Conservation (phyloP, 92 coral and sea anemone genomes). For the Parazoanthus swiftii region DNA sequence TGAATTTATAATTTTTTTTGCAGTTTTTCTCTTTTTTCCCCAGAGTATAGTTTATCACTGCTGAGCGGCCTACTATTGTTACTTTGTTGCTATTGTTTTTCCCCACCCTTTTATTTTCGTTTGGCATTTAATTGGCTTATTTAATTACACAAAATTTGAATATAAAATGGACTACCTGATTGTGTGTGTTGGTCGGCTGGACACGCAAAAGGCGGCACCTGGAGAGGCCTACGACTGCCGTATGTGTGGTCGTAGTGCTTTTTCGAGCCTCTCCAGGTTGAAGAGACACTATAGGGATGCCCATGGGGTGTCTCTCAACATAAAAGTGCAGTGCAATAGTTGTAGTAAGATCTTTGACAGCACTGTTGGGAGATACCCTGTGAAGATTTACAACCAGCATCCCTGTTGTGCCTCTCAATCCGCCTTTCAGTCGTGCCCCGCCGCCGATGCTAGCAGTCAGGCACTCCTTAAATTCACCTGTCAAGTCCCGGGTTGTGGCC, state of each 20-base stretch:
- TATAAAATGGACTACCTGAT: neutral
- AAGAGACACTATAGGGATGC: neutral
- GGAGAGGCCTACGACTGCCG: neutral
- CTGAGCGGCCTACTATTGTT: no score
- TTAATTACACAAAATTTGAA: no score
- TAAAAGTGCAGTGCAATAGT: no score
- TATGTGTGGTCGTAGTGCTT: neutral
- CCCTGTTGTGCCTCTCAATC: neutral
- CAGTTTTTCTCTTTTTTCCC: no score
- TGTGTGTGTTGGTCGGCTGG: neutral
- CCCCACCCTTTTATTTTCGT: no score
- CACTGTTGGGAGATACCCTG: neutral
- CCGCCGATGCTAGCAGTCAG: neutral
- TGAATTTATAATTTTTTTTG: no score
- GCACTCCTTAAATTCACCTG: neutral
- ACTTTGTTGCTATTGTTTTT: no score
- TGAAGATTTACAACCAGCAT: neutral
- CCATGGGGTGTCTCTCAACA: neutral
- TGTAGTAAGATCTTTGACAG: neutral
- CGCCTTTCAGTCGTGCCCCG: neutral
- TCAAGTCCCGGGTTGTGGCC: neutral
- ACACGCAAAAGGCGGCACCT: neutral
- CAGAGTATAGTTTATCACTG: no score
- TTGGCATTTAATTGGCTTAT: no score
- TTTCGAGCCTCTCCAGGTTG: neutral